Base-by-base conservation (phyloP, 2,888 invertebrate genomes). In the Drepana falcataria region DNA sequence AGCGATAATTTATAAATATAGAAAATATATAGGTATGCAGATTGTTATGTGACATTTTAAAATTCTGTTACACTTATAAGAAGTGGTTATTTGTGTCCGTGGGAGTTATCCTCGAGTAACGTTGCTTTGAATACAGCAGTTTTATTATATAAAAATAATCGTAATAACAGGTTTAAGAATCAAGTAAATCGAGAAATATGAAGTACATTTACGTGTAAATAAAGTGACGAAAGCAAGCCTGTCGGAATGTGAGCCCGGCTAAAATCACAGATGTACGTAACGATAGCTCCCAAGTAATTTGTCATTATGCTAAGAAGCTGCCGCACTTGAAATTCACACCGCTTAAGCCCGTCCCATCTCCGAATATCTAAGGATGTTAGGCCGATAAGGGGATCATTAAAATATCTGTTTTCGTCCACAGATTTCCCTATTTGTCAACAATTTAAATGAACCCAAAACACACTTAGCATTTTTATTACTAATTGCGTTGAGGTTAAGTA, bases 371-470 rank as follows among this genome's bases (percentile, higher is more conserved):
- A 56, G 62, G 61, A 67, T 68, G 61, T 67, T 62, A 53, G 47
- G 49, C 55, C 60, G 64, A 67, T 64, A 69, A 69, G 67, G 67
- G 59, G 65, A 59, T 69, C 69, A 69, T 69, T 69, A 69, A 69
- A 69, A 68, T 51, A 33, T 40, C 40, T 51, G 37, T 37, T 51
- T 51, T 51, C 40, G 37, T 51, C 40, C 51, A 34, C 44, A 9
- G 9, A 51, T 37, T 40, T 33, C 40, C 51, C 51, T 40, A 44
- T 44, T 44, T 44, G 9, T 44, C 7, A 7, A 7, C 40, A 40
- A 40, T 40, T 40, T 40, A 40, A 40, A 40, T 40, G 40, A 40
- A 44, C 9, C 9, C 6, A 6, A 3, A 44, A 44, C 9, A 6
- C 44, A 44, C 44, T 44, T 6, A 44, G 44, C 44, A 9, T 44